Percentiles rank a stretch among this genome's conserved stretches.
phyloP scores from a whole-genome alignment of 2,113 vertebrate species.

The Zosterops borbonicus region DNA sequence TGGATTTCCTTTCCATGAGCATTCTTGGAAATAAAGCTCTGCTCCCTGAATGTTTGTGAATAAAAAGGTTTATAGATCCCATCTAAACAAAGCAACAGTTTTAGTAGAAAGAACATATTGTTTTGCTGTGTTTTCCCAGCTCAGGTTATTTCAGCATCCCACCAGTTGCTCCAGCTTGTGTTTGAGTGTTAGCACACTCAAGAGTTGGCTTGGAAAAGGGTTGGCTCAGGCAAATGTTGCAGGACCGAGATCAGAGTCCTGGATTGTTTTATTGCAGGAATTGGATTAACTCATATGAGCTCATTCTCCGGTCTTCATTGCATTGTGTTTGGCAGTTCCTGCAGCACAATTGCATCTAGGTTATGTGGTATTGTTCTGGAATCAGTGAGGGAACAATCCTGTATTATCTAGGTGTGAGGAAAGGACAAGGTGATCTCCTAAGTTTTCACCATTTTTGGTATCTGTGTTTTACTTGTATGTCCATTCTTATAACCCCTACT shows the following conservation, averaged over 20 bases:
- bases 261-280: constrained; percentile 66
- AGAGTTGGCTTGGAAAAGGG: background rate
- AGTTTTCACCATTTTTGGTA: constrained; percentile 12
- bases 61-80: constrained; percentile 21
- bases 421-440: constrained; percentile 29
- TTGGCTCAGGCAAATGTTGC: background rate
- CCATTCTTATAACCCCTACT: background rate
- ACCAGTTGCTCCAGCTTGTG: background rate
- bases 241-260: background rate
- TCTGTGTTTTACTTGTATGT: background rate
- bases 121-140: background rate
- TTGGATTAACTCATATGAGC: constrained; percentile 62
- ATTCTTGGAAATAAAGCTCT: constrained; percentile 62
- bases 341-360: constrained; percentile 21
- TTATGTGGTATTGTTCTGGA: constrained; percentile 51
- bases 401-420: background rate
- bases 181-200: background rate
- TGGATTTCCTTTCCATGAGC: constrained; percentile 43
- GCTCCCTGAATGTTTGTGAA: constrained; percentile 19
- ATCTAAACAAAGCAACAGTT: constrained; percentile 21
- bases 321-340: constrained; percentile 63
- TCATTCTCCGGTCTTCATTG: constrained; percentile 58
- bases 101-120: background rate
- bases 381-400: constrained; percentile 16
- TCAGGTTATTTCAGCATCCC: constrained; percentile 7